phyloP scores from a whole-genome alignment of 2,113 vertebrate species.

The Daboia siamensis region DNA sequence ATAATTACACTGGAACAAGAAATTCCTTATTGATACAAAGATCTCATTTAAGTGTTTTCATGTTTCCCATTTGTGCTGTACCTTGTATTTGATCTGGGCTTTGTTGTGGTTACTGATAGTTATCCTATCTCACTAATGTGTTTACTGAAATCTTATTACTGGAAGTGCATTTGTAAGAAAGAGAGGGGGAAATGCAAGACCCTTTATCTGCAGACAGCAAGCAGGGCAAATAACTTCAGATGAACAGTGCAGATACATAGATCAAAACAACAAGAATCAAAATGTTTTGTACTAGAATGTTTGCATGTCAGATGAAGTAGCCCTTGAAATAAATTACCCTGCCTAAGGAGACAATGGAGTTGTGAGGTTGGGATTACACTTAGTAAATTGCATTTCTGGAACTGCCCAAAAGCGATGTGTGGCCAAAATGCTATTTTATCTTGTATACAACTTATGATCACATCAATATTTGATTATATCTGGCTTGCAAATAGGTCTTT shows the following conservation, averaged over 20 bases:
- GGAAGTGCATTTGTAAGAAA: constrained; percentile 7
- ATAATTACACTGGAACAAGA: constrained; percentile 62
- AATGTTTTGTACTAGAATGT: neutral
- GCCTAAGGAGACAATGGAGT: neutral
- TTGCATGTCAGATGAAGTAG: neutral
- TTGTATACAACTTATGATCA: neutral
- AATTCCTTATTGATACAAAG: constrained; percentile 53
- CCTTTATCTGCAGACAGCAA: constrained; percentile 5
- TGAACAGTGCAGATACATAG: neutral
- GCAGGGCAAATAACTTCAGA: neutral
- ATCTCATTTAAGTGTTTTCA: constrained; percentile 53
- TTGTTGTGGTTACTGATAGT: constrained; percentile 32
- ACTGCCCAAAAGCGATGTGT: neutral
- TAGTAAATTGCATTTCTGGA: neutral
- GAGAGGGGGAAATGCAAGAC: accelerated
- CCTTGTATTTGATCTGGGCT: constrained; percentile 49
- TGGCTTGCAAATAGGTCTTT: neutral
- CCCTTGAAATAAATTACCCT: neutral
- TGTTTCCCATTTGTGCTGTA: constrained; percentile 44
- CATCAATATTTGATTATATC: neutral
- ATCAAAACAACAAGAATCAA: neutral
- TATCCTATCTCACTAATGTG: constrained; percentile 23
- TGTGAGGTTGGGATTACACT: neutral
- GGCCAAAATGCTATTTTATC: neutral
- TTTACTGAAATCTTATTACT: constrained; percentile 36